These are phyloP conservation scores for Choloepus didactylus DNA, from an alignment of 2,797 vertebrate species.

Conservation along the genomic window DNA sequence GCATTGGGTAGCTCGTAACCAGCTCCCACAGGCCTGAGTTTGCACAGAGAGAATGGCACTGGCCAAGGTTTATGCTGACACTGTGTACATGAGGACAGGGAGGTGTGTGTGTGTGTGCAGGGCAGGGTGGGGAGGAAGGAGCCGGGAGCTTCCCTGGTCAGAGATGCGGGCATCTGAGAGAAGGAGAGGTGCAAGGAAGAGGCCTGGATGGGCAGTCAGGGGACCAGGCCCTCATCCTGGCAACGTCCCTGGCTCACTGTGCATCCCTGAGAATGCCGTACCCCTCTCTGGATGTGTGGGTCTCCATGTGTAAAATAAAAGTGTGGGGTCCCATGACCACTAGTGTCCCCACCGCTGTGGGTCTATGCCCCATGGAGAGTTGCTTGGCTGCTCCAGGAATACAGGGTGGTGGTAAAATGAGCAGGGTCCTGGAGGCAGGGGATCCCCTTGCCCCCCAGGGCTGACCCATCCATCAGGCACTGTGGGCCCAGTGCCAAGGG, in stretches of 20 bases:
- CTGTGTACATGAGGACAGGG: rapidly evolving
- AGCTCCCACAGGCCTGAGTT: neutral
- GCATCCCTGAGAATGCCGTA: too few species aligned
- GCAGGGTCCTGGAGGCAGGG: neutral
- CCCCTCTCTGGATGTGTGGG: neutral
- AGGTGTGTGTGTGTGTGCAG: rapidly evolving
- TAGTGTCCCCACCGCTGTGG: rapidly evolving
- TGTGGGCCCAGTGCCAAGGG: neutral
- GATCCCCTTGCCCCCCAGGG: neutral
- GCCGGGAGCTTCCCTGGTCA: neutral
- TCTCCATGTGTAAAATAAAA: neutral
- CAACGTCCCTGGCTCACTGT: rapidly evolving
- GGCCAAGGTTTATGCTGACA: neutral
- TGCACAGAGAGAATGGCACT: neutral
- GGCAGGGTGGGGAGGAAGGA: neutral
- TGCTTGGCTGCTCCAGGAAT: rapidly evolving
- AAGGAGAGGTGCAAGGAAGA: neutral
- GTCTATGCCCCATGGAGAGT: neutral
- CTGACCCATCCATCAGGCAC: neutral
- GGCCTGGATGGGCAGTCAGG: neutral
- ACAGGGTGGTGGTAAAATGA: neutral
- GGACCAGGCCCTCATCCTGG: neutral
- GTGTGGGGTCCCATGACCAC: rapidly evolving
- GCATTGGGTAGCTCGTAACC: rapidly evolving
- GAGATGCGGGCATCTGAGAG: neutral